Conservation (phyloP, 2,113 vertebrate genomes). For the Rhynchomys soricoides region DNA sequence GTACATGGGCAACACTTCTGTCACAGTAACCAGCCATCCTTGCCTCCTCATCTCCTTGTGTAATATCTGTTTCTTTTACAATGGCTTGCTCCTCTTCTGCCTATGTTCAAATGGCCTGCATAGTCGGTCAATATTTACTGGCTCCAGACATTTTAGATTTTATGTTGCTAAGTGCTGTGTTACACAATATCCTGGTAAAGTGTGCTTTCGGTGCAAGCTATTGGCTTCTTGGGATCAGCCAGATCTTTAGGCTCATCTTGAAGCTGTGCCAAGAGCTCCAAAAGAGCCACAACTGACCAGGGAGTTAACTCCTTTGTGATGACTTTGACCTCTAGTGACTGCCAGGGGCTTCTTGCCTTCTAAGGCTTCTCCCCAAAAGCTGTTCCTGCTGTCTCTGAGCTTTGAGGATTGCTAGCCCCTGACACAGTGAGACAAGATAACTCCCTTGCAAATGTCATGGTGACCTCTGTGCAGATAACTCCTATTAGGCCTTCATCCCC, state of each 20-base stretch:
- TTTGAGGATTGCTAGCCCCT: neutral
- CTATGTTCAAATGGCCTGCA: neutral
- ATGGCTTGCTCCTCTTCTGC: neutral
- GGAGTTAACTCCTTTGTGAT: neutral
- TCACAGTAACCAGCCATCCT: neutral
- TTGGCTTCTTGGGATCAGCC: neutral
- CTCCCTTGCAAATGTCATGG: neutral
- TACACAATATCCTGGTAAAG: neutral
- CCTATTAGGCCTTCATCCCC: neutral
- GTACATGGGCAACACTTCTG: neutral
- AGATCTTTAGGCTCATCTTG: neutral
- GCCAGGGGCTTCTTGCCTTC: neutral
- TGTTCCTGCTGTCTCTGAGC: neutral
- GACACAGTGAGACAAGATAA: rapidly evolving
- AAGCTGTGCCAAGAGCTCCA: neutral
- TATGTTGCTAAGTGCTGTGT: neutral
- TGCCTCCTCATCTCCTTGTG: neutral
- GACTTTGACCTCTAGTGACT: neutral
- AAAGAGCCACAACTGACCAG: neutral
- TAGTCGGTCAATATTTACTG: neutral
- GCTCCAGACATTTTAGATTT: neutral
- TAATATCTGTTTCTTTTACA: neutral
- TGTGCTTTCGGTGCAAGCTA: neutral
- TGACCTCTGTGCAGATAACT: neutral
- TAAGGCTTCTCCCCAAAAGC: neutral